Evolutionary conservation across 2,888 invertebrate species (phyloP).

Genomic region (Noctua pronuba): DNA sequence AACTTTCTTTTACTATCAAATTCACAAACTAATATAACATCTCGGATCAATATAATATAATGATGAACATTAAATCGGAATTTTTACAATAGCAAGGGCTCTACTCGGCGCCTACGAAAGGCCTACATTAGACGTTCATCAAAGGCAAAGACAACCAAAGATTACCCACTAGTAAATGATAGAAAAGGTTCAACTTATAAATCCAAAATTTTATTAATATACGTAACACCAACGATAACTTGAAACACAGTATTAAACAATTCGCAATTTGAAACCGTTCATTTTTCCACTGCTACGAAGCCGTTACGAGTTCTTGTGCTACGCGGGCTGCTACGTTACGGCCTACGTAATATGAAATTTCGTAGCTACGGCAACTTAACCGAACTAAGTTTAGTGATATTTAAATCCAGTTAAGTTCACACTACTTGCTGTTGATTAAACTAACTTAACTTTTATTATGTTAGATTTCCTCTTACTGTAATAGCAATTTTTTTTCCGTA

Average conservation of each 20-base stretch:
- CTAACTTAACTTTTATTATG: not conserved
- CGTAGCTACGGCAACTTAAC: conserved; percentile 1
- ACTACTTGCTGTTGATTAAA: not conserved
- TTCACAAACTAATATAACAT: not conserved
- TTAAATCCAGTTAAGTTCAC: not conserved
- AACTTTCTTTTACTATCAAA: not conserved
- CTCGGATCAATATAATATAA: not conserved
- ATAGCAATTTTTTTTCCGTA: not conserved
- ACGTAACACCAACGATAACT: not conserved
- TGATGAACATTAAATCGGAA: not conserved
- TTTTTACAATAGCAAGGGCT: not conserved
- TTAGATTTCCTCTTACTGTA: not conserved
- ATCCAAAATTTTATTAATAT: not conserved
- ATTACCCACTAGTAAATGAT: not conserved
- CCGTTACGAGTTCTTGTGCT: conserved; percentile 43
- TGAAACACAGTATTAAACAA: not conserved
- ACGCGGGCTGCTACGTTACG: conserved; percentile 40
- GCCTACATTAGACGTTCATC: not conserved
- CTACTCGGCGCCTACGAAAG: not conserved
- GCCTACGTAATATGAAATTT: conserved; percentile 32
- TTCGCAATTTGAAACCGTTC: not conserved
- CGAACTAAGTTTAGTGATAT: not conserved
- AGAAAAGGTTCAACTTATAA: not conserved
- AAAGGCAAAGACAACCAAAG: not conserved
- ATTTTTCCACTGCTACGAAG: conserved; percentile 15